These are phyloP conservation scores for Eriocheir sinensis DNA, from an alignment of 1,140 invertebrate species.

Conservation along the genomic window DNA sequence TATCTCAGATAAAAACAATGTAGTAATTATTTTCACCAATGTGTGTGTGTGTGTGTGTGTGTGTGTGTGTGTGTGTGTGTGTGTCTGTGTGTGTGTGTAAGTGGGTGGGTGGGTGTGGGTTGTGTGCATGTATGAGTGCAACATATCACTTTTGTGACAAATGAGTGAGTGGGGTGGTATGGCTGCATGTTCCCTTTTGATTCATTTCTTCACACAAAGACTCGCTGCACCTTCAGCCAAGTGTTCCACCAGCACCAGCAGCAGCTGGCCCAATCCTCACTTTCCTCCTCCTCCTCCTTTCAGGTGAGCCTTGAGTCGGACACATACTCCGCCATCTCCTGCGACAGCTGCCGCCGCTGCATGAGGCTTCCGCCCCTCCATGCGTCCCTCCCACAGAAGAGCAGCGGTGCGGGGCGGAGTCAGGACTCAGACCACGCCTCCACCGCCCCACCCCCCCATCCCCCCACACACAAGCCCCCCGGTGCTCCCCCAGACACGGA, in stretches of 20 bases:
- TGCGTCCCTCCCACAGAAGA: slow-evolving; percentile 40
- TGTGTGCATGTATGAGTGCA: too few species aligned
- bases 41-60: too few species aligned
- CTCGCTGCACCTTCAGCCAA: too few species aligned
- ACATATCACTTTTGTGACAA: too few species aligned
- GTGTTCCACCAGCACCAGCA: too few species aligned
- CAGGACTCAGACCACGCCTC: slow-evolving; percentile 34
- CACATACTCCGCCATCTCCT: slow-evolving; percentile 80
- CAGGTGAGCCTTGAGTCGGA: slow-evolving; percentile 78
- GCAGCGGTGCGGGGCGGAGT: not conserved
- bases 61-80: too few species aligned
- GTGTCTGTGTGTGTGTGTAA: too few species aligned
- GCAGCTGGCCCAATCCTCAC: not conserved
- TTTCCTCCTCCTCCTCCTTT: not conserved
- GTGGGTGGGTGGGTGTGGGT: too few species aligned
- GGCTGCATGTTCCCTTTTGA: not conserved
- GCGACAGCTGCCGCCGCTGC: slow-evolving; percentile 80
- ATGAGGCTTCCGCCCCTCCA: slow-evolving; percentile 80
- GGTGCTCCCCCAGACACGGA: slow-evolving; percentile 67
- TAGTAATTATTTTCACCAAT: too few species aligned
- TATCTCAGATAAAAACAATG: too few species aligned
- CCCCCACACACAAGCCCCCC: slow-evolving; percentile 46
- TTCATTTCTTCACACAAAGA: too few species aligned
- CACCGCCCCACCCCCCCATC: slow-evolving; percentile 48
- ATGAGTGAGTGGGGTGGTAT: too few species aligned